Evolutionary conservation across 2,888 invertebrate species (phyloP), one percentile per base, ranked within the genome.

Genomic region (Lasioglossum pauxillum): DNA sequence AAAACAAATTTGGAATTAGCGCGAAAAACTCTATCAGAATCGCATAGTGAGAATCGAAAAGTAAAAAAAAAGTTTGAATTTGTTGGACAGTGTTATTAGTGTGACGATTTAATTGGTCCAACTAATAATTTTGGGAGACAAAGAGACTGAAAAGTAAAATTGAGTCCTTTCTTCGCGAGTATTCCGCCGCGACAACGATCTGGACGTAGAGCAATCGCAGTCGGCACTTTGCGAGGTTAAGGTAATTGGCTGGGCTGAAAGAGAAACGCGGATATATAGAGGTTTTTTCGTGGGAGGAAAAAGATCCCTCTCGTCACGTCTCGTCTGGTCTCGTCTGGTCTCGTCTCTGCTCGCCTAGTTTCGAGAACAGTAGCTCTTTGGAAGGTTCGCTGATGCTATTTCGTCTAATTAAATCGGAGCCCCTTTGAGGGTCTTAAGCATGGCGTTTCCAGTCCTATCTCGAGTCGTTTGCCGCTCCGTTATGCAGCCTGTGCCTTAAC

Each of bases 401-500:
- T 87, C 86, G 83, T 87, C 83, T 90, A 91, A 91, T 91, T 91
- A 90, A 90, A 87, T 90, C 87, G 75, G 78, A 60, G 72, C 74
- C 77, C 76, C 86, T 87, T 91, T 86, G 85, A 87, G 83, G 80
- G 82, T 83, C 84, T 91, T 88, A 89, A 91, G 82, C 82, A 57
- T 73, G 53, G 75, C 84, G 83, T 83, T 89, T 80, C 77, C 80
- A 80, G 78, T 80, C 79, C 86, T 83, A 84, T 84, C 78, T 82
- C 80, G 60, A 87, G 16, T 72, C 83, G 89, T 89, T 89, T 85
- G 79, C 69, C 72, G 72, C 74, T 78, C 71, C 81, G 78, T 87
- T 89, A 82, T 85, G 80, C 83, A 87, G 76, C 79, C 31, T 38
- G 46, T 53, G 53, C 67, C 75, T 69, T n/a, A 41, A n/a, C 41